Evolutionary conservation across 1,140 invertebrate genomes (phyloP).

Genomic region (Meloidogyne hapla): DNA sequence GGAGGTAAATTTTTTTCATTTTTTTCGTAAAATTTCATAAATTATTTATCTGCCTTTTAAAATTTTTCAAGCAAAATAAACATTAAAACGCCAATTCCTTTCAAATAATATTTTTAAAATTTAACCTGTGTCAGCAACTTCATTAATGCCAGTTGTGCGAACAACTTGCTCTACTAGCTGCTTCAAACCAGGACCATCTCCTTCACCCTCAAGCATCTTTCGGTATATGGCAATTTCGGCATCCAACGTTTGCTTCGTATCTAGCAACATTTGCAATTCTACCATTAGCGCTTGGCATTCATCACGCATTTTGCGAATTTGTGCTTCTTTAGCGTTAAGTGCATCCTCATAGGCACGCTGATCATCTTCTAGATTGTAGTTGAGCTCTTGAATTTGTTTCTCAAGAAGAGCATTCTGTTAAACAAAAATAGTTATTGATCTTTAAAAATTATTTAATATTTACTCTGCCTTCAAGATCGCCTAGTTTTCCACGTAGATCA

Average conservation of each 20-base stretch:
- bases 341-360: conserved; percentile 63
- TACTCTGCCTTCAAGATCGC: conserved; percentile 67
- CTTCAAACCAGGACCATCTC: conserved; percentile 61
- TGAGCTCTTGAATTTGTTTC: conserved; percentile 66
- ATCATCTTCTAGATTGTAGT: conserved; percentile 67
- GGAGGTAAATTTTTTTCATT: conserved; percentile 52
- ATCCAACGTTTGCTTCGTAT: conserved; percentile 65
- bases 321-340: conserved; percentile 63
- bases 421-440: not conserved
- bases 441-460: conserved; percentile 26
- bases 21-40: too few relatives aligned
- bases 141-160: conserved; percentile 59
- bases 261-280: conserved; percentile 66
- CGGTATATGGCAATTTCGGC: conserved; percentile 64
- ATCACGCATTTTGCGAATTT: conserved; percentile 64
- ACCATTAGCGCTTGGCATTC: conserved; percentile 66
- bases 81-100: not conserved
- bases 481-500: conserved; percentile 65
- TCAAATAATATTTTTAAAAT: not conserved
- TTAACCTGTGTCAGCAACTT: conserved; percentile 54
- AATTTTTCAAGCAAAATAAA: not conserved
- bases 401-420: conserved; percentile 66
- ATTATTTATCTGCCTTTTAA: too few relatives aligned
- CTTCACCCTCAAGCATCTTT: conserved; percentile 64
- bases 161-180: conserved; percentile 63